Conservation (phyloP, 2,113 vertebrate genomes). For the Sarotherodon lohbergeri region DNA sequence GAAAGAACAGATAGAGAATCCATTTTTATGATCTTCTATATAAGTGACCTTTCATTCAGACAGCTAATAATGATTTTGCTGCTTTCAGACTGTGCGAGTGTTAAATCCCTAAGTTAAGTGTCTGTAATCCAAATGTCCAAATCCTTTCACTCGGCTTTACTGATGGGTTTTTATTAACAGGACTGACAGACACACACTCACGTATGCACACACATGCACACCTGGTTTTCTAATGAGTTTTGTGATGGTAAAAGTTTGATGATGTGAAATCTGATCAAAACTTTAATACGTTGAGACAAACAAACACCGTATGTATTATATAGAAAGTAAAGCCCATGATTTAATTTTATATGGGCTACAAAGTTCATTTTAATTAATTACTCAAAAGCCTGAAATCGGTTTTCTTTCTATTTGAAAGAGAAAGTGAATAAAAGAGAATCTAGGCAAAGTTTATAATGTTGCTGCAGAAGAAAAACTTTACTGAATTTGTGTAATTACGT, state of each 20-base stretch:
- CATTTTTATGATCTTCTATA: not conserved
- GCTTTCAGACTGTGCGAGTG: not conserved
- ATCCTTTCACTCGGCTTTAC: not conserved
- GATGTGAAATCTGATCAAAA: not conserved
- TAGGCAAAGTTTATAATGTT: not conserved
- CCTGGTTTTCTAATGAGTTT: not conserved
- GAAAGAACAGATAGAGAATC: not conserved
- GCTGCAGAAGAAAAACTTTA: not conserved
- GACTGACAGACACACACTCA: not conserved
- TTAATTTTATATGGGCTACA: not conserved
- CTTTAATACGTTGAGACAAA: not conserved
- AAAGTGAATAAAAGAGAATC: not conserved
- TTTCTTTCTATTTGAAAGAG: not conserved
- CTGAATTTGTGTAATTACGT: not conserved
- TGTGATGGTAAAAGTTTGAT: not conserved
- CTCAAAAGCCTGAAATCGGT: not conserved
- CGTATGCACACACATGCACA: not conserved
- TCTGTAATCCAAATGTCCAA: not conserved
- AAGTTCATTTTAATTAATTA: not conserved
- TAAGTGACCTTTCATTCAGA: constrained; percentile 11
- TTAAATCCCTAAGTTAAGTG: not conserved
- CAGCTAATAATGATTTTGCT: not conserved
- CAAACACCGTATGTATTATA: not conserved
- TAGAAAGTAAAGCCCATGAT: not conserved
- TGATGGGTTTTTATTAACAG: not conserved